These are phyloP conservation scores for Drosophila erecta DNA, from an alignment of 1,140 invertebrate genomes.

Conservation along the genomic window DNA sequence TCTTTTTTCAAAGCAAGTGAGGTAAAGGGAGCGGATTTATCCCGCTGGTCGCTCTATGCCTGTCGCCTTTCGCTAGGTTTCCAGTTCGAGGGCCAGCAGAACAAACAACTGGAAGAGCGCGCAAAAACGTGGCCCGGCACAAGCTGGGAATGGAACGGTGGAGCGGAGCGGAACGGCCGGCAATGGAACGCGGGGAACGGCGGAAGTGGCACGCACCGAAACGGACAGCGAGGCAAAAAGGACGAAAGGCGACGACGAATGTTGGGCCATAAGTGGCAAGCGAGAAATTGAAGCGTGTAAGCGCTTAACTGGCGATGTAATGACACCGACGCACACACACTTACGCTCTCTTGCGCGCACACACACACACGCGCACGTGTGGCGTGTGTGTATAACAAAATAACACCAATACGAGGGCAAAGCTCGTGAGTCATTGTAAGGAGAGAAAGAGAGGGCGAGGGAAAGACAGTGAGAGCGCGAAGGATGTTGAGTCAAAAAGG, in stretches of 20 bases:
- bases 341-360: slow-evolving; percentile 8
- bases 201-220: slow-evolving; percentile 6
- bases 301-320: slow-evolving; percentile 78
- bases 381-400: slow-evolving; percentile 36
- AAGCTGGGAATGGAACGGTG: slow-evolving; percentile 19
- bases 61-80: slow-evolving; percentile 21
- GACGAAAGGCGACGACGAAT: slow-evolving; percentile 64
- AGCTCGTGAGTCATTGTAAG: slow-evolving; percentile 41
- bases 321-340: slow-evolving; percentile 46
- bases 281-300: slow-evolving; percentile 81
- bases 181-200: not conserved
- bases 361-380: slow-evolving; percentile 9
- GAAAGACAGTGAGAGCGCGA: slow-evolving; percentile 2
- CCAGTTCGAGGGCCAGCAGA: slow-evolving; percentile 42
- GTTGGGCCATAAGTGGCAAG: slow-evolving; percentile 66
- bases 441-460: slow-evolving; percentile 7
- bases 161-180: not conserved
- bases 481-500: slow-evolving; percentile 14
- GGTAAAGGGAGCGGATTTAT: not conserved
- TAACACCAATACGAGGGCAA: slow-evolving; percentile 30
- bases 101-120: slow-evolving; percentile 49
- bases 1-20: not conserved
- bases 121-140: slow-evolving; percentile 34
- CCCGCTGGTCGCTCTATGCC: slow-evolving; percentile 12
- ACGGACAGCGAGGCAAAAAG: slow-evolving; percentile 29